Conservation (phyloP, 2,888 invertebrate genomes). For the Nudaria mundana region DNA sequence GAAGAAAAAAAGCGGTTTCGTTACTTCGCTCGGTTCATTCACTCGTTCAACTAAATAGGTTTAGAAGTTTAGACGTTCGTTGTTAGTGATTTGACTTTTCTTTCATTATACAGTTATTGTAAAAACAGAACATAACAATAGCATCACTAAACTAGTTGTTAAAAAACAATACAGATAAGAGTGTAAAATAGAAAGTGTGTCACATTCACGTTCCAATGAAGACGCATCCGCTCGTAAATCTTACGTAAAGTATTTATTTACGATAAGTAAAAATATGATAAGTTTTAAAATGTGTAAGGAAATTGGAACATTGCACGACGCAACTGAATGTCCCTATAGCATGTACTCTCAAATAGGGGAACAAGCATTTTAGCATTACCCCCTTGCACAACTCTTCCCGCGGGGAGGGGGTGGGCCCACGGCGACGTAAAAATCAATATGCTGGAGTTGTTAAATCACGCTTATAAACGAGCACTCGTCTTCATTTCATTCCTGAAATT, state of each 20-base stretch:
- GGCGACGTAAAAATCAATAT: conserved; percentile 83
- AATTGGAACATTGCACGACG: conserved; percentile 45
- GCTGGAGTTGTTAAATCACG: conserved; percentile 90
- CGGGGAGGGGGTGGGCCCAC: conserved; percentile 77
- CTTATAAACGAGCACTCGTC: conserved; percentile 83
- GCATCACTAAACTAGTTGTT: conserved; percentile 56
- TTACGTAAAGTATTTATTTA: conserved; percentile 59
- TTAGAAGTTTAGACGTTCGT: conserved; percentile 13
- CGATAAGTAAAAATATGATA: conserved; percentile 54
- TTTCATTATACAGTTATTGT: conserved; percentile 47
- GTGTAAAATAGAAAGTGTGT: conserved; percentile 71
- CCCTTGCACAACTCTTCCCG: conserved; percentile 82
- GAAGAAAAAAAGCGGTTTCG: too few species aligned
- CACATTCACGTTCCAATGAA: conserved; percentile 73
- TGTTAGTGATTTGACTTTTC: conserved; percentile 26
- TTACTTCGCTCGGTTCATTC: too few species aligned
- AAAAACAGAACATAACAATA: conserved; percentile 56
- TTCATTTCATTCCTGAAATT: conserved; percentile 80
- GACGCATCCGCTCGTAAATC: conserved; percentile 74
- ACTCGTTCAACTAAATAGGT: background rate
- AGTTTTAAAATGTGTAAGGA: conserved; percentile 42
- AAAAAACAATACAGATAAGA: conserved; percentile 68
- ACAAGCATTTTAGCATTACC: conserved; percentile 82
- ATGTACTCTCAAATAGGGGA: conserved; percentile 82
- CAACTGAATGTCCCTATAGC: conserved; percentile 71